These are phyloP conservation scores for Caiman crocodilus DNA, from an alignment of 2,797 vertebrate species.

Conservation along the genomic window DNA sequence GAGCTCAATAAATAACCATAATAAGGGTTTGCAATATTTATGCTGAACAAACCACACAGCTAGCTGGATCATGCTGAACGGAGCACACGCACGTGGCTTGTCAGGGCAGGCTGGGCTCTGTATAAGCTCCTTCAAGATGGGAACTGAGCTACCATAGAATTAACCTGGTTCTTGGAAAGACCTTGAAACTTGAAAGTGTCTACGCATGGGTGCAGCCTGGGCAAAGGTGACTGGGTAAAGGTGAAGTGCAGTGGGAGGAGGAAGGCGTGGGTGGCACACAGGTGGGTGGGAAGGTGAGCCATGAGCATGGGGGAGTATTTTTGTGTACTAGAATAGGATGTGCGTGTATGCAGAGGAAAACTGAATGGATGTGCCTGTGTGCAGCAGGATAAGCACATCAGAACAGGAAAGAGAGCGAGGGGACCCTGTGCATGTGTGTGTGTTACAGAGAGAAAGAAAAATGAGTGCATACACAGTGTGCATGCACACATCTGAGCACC, in stretches of 20 bases:
- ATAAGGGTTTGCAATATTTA: accelerated
- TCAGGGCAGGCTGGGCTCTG: not conserved
- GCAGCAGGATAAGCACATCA: not conserved
- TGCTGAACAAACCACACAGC: not conserved
- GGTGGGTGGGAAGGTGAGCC: not conserved
- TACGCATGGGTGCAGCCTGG: accelerated
- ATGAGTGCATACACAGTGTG: not conserved
- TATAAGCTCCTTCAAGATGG: not conserved
- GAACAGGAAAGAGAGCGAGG: no score
- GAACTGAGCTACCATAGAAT: not conserved
- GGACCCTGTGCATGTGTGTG: no score
- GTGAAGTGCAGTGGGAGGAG: no score
- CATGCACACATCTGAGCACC: no score
- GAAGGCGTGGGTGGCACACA: no score
- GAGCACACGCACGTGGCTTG: accelerated
- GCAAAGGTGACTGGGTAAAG: no score
- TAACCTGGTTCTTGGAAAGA: not conserved
- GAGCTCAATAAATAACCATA: accelerated
- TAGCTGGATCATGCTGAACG: accelerated
- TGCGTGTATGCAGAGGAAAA: no score
- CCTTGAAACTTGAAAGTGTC: not conserved
- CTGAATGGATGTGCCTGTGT: no score
- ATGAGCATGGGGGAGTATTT: not conserved
- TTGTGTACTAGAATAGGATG: no score
- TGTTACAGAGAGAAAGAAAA: not conserved